These are phyloP conservation scores for Uloborus plumipes DNA, from an alignment of 2,888 invertebrate species.

Conservation along the genomic window DNA sequence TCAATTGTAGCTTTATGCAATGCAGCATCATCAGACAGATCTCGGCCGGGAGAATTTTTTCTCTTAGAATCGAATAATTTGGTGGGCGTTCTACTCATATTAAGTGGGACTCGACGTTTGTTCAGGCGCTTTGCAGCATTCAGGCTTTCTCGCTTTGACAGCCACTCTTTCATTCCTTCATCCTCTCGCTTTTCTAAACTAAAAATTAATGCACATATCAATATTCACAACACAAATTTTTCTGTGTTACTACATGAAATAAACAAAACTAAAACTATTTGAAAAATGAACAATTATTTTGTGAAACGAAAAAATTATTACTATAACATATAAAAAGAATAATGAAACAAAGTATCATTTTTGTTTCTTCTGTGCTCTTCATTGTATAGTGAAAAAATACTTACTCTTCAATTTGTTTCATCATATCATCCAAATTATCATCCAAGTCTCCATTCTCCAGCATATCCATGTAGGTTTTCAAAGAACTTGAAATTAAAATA, in stretches of 20 bases:
- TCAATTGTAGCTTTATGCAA: background rate
- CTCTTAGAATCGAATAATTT: conserved; percentile 42
- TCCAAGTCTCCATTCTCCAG: conserved; percentile 78
- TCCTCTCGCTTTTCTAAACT: conserved; percentile 34
- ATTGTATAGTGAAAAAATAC: conserved; percentile 63
- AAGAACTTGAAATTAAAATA: conserved; percentile 18
- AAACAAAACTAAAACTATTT: too few relatives aligned
- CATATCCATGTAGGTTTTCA: conserved; percentile 77
- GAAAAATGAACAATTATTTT: too few relatives aligned
- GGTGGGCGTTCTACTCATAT: conserved; percentile 24
- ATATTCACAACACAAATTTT: too few relatives aligned
- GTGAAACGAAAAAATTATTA: background rate
- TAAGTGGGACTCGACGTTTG: conserved; percentile 22
- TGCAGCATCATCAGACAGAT: conserved; percentile 17
- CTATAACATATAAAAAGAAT: background rate
- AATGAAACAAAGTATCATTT: background rate
- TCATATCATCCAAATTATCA: conserved; percentile 81
- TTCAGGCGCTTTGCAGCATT: conserved; percentile 38
- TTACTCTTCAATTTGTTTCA: conserved; percentile 80
- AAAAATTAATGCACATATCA: background rate
- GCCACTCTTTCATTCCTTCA: conserved; percentile 31
- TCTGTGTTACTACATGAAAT: too few relatives aligned
- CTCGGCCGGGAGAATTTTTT: conserved; percentile 23
- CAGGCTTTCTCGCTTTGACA: conserved; percentile 33
- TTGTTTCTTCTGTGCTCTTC: too few relatives aligned